Evolutionary conservation across 2,113 vertebrate genomes (phyloP).

Genomic region (Struthio camelus): DNA sequence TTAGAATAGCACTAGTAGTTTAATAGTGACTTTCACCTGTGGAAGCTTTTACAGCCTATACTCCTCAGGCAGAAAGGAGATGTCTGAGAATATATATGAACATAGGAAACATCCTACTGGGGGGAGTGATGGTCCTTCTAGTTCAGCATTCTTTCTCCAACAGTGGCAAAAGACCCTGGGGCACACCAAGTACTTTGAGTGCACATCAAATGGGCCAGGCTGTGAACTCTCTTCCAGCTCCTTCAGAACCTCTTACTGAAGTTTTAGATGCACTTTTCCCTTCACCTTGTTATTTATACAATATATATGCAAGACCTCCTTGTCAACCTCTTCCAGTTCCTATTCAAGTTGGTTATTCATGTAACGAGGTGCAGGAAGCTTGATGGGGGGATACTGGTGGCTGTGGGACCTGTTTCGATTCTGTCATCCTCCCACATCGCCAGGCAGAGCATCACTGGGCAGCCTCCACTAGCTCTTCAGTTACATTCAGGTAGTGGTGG

Average conservation of each 20-base stretch:
- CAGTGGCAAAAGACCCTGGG: background rate
- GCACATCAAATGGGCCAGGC: background rate
- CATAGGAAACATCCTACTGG: background rate
- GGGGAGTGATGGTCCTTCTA: background rate
- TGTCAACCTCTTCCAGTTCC: background rate
- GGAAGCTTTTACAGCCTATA: background rate
- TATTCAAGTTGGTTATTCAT: background rate
- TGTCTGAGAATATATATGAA: background rate
- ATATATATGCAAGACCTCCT: background rate
- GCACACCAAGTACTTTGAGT: background rate
- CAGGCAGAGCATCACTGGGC: background rate
- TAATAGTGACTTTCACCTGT: background rate
- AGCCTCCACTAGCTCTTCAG: background rate
- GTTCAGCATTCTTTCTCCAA: background rate
- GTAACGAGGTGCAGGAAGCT: background rate
- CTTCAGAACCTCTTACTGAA: background rate
- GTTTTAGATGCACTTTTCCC: background rate
- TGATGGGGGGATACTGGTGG: background rate
- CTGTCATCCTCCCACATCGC: background rate
- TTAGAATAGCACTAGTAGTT: background rate
- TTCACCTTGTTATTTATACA: background rate
- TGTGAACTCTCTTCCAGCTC: background rate
- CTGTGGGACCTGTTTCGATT: background rate
- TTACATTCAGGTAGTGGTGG: background rate
- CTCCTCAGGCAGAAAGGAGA: background rate